Evolutionary conservation across 2,888 invertebrate species (phyloP), one percentile per base, ranked within the genome.

Genomic region (Temnothorax ravouxi): DNA sequence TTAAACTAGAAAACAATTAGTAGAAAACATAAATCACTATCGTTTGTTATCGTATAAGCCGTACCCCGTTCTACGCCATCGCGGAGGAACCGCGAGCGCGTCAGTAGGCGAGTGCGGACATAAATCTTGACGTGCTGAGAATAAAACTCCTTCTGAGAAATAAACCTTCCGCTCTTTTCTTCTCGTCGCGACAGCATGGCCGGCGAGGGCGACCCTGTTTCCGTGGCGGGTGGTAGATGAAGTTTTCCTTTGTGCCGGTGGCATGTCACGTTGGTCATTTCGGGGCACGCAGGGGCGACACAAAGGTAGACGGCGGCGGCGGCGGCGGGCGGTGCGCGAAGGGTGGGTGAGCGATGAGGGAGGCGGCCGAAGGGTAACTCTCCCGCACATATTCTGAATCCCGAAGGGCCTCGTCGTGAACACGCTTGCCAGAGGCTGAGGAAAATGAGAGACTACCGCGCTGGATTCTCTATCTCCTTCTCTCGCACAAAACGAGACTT

Each of bases 211-310:
- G 87, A 85, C 84, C 88, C 87, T 85, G 89, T 90, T 90, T 89
- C 91, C 91, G 88, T 87, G 77, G 90, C 86, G 89, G 88, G 87
- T 90, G 91, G 88, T 88, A 89, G 91, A 91, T 88, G 88, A 92
- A 91, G 89, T 90, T 90, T 90, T 79, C 92, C 89, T 92, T 92
- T 92, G 92, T 92, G 84, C 85, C 47, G 80, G 74, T 77, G 84
- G 69, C 88, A 89, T 87, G 90, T 89, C 89, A 89, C 86, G 87
- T 86, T 85, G 88, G 87, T 88, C 89, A 88, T 90, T 88, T 80
- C 86, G 80, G 62, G 79, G 54, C 54, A 64, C 25, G 54, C 54
- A n/a, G 56, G 69, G 80, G 66, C 59, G 81, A 82, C 76, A 56
- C 47, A 72, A 56, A 59, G 81, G 80, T 59, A 61, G 56, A 41